Evolutionary conservation across 2,888 invertebrate species (phyloP).

Genomic region (Cynaeus angustus): DNA sequence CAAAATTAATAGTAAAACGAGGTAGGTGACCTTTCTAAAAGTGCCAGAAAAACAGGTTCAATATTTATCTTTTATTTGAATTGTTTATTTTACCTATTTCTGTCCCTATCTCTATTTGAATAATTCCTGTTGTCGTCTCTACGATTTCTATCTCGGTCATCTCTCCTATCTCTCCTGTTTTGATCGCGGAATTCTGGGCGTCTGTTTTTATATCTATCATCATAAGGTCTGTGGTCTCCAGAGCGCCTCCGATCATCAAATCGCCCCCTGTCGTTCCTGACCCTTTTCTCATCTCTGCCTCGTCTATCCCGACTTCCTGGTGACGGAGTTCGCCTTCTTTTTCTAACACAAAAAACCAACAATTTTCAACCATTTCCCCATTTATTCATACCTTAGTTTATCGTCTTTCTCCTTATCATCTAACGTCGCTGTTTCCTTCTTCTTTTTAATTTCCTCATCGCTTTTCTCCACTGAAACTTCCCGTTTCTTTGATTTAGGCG

Average conservation of each 20-base stretch:
- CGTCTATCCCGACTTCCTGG: constrained; percentile 17
- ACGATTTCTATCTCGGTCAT: constrained; percentile 20
- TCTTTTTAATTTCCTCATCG: neutral
- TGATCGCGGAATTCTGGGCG: constrained; percentile 25
- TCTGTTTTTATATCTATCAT: constrained; percentile 26
- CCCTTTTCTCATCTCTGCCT: constrained; percentile 17
- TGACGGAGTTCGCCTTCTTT: constrained; percentile 21
- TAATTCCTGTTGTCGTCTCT: constrained; percentile 32
- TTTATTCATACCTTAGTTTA: neutral
- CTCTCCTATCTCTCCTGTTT: constrained; percentile 11
- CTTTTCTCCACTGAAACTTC: constrained; percentile 16
- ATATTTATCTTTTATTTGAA: too few species aligned
- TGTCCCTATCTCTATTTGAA: constrained; percentile 27
- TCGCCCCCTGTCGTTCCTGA: constrained; percentile 20
- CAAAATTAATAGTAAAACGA: too few species aligned
- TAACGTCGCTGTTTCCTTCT: neutral
- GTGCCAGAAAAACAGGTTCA: too few species aligned
- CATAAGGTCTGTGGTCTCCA: constrained; percentile 5
- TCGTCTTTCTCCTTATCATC: constrained; percentile 3
- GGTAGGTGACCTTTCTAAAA: too few species aligned
- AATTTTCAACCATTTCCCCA: too few species aligned
- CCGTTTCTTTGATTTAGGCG: constrained; percentile 11
- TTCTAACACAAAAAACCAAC: constrained; percentile 4
- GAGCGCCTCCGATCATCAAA: constrained; percentile 20
- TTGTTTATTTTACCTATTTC: constrained; percentile 21